Evolutionary conservation across 1,140 invertebrate genomes (phyloP).

Genomic region (Charaxes varanes): DNA sequence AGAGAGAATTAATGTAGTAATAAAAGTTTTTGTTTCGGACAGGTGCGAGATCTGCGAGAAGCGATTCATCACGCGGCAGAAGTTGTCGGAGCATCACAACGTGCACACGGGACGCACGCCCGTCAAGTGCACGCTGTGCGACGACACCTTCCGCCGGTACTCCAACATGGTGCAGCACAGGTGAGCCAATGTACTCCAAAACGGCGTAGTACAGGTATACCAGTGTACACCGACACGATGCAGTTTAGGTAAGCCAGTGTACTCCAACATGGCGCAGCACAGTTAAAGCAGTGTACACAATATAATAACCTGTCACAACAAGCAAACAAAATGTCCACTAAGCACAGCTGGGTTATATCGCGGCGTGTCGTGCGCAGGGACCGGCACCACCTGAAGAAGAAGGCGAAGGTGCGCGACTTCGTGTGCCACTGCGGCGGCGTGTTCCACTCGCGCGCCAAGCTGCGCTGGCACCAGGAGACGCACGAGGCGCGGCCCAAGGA

Average conservation of each 20-base stretch:
- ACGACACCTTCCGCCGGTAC: slow-evolving; percentile 87
- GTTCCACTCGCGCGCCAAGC: slow-evolving; percentile 86
- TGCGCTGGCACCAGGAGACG: slow-evolving; percentile 89
- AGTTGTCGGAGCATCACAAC: slow-evolving; percentile 86
- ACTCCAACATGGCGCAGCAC: background rate
- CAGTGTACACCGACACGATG: too few species aligned
- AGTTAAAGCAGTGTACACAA: too few species aligned
- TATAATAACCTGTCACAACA: too few species aligned
- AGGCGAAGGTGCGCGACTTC: slow-evolving; percentile 77
- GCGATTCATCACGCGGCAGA: slow-evolving; percentile 86
- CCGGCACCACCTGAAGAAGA: slow-evolving; percentile 59
- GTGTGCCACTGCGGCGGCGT: slow-evolving; percentile 88
- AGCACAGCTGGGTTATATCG: too few species aligned
- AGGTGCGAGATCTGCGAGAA: slow-evolving; percentile 88
- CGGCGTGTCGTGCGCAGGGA: slow-evolving; percentile 44
- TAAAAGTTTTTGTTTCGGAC: slow-evolving; percentile 43
- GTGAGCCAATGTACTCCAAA: slow-evolving; percentile 49
- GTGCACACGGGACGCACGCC: slow-evolving; percentile 86
- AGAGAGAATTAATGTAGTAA: too few species aligned
- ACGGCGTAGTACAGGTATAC: too few species aligned
- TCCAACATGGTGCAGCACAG: slow-evolving; percentile 91
- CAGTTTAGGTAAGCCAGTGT: slow-evolving; percentile 55
- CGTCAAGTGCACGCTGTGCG: slow-evolving; percentile 87
- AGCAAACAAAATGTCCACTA: too few species aligned
- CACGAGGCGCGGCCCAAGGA: slow-evolving; percentile 88